These are phyloP conservation scores for Listronotus bonariensis DNA, from an alignment of 1,140 invertebrate genomes.

Conservation along the genomic window DNA sequence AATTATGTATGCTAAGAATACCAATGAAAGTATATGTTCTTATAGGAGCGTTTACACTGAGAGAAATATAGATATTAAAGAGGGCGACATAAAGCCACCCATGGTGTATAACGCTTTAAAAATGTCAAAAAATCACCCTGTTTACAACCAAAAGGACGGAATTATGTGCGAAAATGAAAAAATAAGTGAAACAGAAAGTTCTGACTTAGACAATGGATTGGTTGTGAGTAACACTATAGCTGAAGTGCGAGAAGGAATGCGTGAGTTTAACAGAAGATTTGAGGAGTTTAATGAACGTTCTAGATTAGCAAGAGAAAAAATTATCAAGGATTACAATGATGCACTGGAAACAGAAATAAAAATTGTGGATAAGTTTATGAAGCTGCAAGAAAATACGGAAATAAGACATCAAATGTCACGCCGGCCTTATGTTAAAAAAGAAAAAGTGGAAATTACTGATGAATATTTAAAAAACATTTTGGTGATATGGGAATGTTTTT, in stretches of 20 bases:
- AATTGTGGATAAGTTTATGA: conserved; percentile 35
- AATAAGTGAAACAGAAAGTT: conserved; percentile 16
- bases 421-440: neutral
- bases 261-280: conserved; percentile 38
- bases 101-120: conserved; percentile 36
- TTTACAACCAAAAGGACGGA: conserved; percentile 29
- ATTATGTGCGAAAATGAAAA: conserved; percentile 1
- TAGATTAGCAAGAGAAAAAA: conserved; percentile 34
- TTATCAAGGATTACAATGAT: conserved; percentile 43
- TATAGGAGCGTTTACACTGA: conserved; percentile 22
- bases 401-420: neutral
- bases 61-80: conserved; percentile 9
- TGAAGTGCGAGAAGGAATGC: conserved; percentile 43
- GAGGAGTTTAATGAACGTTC: conserved; percentile 43
- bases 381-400: conserved; percentile 19
- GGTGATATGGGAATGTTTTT: conserved; percentile 38
- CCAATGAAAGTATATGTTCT: conserved; percentile 12
- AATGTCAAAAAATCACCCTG: conserved; percentile 34
- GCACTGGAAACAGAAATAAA: conserved; percentile 36
- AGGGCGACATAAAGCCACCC: conserved; percentile 18
- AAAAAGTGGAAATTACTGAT: conserved; percentile 30
- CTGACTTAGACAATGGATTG: conserved; percentile 32
- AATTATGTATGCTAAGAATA: conserved; percentile 33
- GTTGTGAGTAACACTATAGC: conserved; percentile 40
- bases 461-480: conserved; percentile 39